Percentiles rank a stretch among this genome's conserved stretches.
phyloP scores from a whole-genome alignment of 2,113 vertebrate genomes.

The Lepus europaeus region DNA sequence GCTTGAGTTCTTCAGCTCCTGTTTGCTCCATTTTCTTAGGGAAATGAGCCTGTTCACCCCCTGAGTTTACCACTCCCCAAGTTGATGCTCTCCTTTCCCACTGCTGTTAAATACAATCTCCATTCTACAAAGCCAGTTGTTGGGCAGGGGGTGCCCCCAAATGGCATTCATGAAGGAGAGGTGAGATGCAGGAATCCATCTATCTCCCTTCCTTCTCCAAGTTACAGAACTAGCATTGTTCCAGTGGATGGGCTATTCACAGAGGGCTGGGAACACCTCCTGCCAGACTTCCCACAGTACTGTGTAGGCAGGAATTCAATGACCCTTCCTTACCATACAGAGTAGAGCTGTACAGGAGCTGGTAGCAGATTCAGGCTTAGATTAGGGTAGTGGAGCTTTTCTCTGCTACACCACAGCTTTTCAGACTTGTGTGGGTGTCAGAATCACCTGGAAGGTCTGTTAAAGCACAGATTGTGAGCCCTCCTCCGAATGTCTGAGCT shows the following conservation, averaged over 20 bases:
- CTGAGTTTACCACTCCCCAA: not conserved
- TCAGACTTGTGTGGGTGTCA: not conserved
- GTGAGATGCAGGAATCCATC: not conserved
- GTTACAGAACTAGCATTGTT: not conserved
- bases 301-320: not conserved
- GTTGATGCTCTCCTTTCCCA: not conserved
- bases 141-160: not conserved
- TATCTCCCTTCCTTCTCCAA: not conserved
- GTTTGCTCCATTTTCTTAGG: not conserved
- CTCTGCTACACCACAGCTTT: not conserved
- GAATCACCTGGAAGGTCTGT: not conserved
- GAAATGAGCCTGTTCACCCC: not conserved
- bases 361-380: not conserved
- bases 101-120: not conserved
- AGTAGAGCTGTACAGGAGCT: not conserved
- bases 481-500: not conserved
- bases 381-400: not conserved
- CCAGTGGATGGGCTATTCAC: not conserved
- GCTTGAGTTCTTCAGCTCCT: not conserved
- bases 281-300: not conserved
- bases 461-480: not conserved
- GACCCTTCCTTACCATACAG: not conserved
- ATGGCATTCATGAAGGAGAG: not conserved
- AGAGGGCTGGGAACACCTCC: too few species aligned
- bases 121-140: not conserved